Conservation (phyloP, 2,797 vertebrate species). For the Eurystomus glaucurus region DNA sequence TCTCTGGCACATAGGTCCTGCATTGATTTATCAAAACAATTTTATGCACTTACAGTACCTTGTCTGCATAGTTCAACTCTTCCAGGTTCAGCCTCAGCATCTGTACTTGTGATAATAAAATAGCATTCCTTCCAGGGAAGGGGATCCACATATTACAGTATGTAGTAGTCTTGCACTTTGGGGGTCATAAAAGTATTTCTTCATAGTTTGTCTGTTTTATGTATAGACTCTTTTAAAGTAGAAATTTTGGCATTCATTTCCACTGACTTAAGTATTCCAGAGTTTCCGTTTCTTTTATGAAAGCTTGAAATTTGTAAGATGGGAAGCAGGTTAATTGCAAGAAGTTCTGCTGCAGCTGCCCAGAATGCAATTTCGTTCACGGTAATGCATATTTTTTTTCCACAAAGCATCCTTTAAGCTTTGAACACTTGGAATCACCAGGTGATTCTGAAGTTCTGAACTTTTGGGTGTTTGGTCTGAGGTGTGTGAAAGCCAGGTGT, state of each 20-base stretch:
- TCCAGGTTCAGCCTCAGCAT: not conserved
- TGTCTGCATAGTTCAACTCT: not conserved
- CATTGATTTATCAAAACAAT: not conserved
- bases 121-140: not conserved
- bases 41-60: not conserved
- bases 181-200: not conserved
- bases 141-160: not conserved
- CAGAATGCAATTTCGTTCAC: not conserved
- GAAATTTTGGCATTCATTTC: not conserved
- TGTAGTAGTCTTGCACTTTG: not conserved
- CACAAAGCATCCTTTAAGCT: not conserved
- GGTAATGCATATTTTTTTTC: not conserved
- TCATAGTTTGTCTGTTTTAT: not conserved
- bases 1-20: not conserved
- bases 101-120: not conserved
- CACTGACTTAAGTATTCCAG: not conserved
- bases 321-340: not conserved
- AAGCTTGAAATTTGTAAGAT: not conserved
- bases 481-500: not conserved
- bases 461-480: not conserved
- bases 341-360: not conserved
- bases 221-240: not conserved
- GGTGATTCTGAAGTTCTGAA: not conserved
- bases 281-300: not conserved
- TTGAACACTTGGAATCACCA: not conserved